Percentiles rank a stretch among this genome's conserved stretches.
Conservation (phyloP, 2,888 invertebrate species). For the Apodemia mormo region DNA sequence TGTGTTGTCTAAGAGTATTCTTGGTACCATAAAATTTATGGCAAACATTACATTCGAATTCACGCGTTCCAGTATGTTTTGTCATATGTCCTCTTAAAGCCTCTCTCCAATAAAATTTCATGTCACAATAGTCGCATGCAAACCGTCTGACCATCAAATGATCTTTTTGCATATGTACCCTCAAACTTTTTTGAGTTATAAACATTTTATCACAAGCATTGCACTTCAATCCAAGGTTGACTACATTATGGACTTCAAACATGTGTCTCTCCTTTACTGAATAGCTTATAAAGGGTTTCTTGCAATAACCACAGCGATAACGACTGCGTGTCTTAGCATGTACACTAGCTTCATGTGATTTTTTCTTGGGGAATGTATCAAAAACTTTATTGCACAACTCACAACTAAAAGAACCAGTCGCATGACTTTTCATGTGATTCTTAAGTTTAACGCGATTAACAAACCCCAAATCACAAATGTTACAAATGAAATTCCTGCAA, state of each 20-base stretch:
- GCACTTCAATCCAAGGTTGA: conserved; percentile 45
- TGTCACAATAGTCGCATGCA: conserved; percentile 44
- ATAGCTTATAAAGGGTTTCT: conserved; percentile 54
- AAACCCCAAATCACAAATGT: conserved; percentile 45
- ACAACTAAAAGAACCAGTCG: conserved; percentile 39
- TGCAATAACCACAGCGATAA: conserved; percentile 59
- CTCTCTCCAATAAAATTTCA: conserved; percentile 51
- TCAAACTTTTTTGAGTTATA: conserved; percentile 39
- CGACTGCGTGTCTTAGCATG: conserved; percentile 51
- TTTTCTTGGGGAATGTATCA: conserved; percentile 34
- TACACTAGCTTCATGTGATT: conserved; percentile 56
- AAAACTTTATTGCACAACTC: conserved; percentile 39
- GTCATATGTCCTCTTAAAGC: conserved; percentile 57
- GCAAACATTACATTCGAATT: conserved; percentile 58
- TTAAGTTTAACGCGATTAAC: conserved; percentile 37
- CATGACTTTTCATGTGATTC: conserved; percentile 37
- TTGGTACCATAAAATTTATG: conserved; percentile 44
- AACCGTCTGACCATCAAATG: conserved; percentile 53
- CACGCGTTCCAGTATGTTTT: conserved; percentile 55
- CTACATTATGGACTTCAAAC: conserved; percentile 51
- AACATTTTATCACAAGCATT: conserved; percentile 46
- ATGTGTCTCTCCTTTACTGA: conserved; percentile 54
- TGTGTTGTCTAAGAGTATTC: conserved; percentile 41
- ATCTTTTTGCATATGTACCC: conserved; percentile 46
- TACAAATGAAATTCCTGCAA: conserved; percentile 53